Conservation (phyloP, 1,140 invertebrate species). For the Uloborus diversus region DNA sequence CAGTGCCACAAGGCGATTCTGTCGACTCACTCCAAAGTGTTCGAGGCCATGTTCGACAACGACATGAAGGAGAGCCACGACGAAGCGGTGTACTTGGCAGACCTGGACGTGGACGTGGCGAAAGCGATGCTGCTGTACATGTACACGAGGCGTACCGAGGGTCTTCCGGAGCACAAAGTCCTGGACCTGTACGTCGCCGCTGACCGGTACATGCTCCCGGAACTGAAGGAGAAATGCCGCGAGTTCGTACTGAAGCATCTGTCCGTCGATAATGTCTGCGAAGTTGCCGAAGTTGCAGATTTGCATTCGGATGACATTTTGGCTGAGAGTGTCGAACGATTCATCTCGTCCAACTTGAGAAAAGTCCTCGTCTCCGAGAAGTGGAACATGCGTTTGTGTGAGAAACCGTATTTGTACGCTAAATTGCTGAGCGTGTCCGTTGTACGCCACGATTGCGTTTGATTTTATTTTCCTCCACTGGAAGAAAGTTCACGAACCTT, state of each 20-base stretch:
- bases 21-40: constrained; percentile 91
- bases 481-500: too few relatives aligned
- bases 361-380: too few relatives aligned
- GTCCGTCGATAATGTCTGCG: background rate
- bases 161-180: background rate
- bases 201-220: too few relatives aligned
- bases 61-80: constrained; percentile 90
- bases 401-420: too few relatives aligned
- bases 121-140: background rate
- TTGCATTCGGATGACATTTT: background rate
- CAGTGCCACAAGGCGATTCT: constrained; percentile 97
- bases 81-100: constrained; percentile 56
- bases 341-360: too few relatives aligned
- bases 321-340: too few relatives aligned
- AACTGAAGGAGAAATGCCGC: too few relatives aligned
- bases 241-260: background rate
- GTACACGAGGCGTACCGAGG: background rate
- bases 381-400: too few relatives aligned
- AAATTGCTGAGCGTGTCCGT: too few relatives aligned
- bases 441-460: too few relatives aligned
- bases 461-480: too few relatives aligned
- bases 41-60: constrained; percentile 99
- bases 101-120: background rate
- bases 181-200: background rate
- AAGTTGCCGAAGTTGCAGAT: background rate